These are phyloP conservation scores for Euleptes europaea DNA, from an alignment of 2,113 vertebrate genomes.

Conservation along the genomic window DNA sequence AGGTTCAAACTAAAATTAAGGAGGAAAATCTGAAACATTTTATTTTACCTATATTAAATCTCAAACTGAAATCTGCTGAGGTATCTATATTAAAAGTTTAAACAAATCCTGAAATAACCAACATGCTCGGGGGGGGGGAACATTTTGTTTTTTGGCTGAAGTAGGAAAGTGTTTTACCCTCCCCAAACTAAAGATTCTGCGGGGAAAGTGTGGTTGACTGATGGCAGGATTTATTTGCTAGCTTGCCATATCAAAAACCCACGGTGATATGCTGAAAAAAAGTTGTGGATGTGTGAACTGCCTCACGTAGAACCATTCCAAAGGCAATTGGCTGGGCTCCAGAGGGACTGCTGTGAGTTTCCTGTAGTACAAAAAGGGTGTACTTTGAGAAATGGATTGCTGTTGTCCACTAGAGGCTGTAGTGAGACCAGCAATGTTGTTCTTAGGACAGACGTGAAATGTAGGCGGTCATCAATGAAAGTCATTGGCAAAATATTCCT, in stretches of 20 bases:
- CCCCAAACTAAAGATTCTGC: not conserved
- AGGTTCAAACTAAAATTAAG: not conserved
- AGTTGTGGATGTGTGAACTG: not conserved
- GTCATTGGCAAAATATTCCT: constrained; percentile 41
- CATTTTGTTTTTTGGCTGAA: not conserved
- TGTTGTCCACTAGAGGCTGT: constrained; percentile 82
- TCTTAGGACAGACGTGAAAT: constrained; percentile 49
- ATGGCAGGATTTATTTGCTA: not conserved
- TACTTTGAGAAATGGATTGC: constrained; percentile 57
- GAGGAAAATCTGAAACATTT: not conserved
- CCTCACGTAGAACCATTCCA: not conserved
- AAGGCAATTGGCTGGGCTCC: not conserved
- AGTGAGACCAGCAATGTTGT: constrained; percentile 77
- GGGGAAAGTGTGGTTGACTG: not conserved
- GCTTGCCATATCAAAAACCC: not conserved
- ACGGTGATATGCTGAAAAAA: not conserved
- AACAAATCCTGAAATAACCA: not conserved
- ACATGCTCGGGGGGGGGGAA: not conserved
- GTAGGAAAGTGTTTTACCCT: not conserved
- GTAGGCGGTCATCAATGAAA: constrained; percentile 40
- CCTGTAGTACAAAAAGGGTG: not conserved
- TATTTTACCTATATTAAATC: not conserved
- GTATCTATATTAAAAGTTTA: not conserved
- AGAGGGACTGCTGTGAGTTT: not conserved
- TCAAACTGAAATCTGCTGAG: not conserved